Base-by-base conservation (phyloP, 1,140 invertebrate species). In the Colletes gigas region DNA sequence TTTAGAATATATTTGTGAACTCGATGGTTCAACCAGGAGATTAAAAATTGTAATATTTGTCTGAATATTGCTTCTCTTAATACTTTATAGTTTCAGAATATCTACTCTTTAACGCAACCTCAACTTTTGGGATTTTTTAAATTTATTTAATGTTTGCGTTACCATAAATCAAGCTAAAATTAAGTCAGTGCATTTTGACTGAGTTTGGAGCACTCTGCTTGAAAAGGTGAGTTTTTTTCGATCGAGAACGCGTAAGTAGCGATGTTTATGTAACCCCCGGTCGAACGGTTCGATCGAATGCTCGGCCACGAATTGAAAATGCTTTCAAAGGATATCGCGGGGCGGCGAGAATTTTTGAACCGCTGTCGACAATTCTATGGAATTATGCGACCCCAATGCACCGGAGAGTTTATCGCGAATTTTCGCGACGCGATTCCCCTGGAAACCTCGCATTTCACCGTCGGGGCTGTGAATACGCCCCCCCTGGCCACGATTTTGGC, bases 171-270 rank as follows among this genome's bases (percentile, higher is more conserved):
- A 30, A 30, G 30, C 30, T 30, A 30, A 30, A 30, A 30, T 30
- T 30, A 30, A 30, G 30, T 30, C 30, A 30, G 30, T 30, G 2
- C 30, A 30, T 30, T 30, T 30, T 1, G 30, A 30, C 30, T 30
- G 30, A 30, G 30, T 30, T 30, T 30, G 30, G 30, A 30, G 30
- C 30, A 30, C 30, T 30, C 30, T 30, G 30, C 30, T 30, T 30
- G 30, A 30, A 30, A 30, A 30, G 30, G 17, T 8, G n/a, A 70
- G 14, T 78, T 69, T 77, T 77, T 78, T 52, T 62, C 67, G 57
- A 62, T 70, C 17, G 66, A 21, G 52, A 62, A 62, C 47, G 47
- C 67, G 41, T 62, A 62, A 52, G 55, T 12, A 70, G 57, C 39
- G 57, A 30, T 62, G 47, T 70, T 78, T 78, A 78, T 52, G 57